Conservation (phyloP, 2,888 invertebrate genomes). For the Notodonta ziczac region DNA sequence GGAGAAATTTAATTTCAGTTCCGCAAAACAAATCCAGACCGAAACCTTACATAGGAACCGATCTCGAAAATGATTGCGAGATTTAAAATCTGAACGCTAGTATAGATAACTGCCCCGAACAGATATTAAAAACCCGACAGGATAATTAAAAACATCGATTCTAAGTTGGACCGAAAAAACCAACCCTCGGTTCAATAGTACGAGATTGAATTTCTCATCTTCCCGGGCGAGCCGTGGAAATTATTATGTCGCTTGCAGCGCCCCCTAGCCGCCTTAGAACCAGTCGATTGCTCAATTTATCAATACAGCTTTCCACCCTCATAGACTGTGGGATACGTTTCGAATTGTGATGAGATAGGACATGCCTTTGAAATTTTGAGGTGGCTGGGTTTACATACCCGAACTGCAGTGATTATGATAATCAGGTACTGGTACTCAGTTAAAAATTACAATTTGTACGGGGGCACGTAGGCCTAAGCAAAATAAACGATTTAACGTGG, state of each 20-base stretch:
- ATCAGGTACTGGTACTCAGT: no score
- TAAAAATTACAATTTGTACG: no score
- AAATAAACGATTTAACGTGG: no score
- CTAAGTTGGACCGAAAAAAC: slow-evolving; percentile 36
- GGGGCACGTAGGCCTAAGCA: no score
- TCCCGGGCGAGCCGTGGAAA: slow-evolving; percentile 62
- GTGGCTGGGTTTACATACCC: neutral
- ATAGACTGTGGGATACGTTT: slow-evolving; percentile 45
- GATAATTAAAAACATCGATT: slow-evolving; percentile 41
- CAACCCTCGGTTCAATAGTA: slow-evolving; percentile 33
- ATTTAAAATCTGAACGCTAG: neutral
- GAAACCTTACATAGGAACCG: neutral
- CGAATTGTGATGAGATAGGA: slow-evolving; percentile 19
- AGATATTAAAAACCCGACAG: slow-evolving; percentile 36
- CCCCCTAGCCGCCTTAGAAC: slow-evolving; percentile 62
- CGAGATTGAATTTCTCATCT: slow-evolving; percentile 72
- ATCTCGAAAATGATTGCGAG: neutral
- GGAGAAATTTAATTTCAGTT: neutral
- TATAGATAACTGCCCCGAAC: slow-evolving; percentile 13
- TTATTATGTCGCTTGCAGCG: slow-evolving; percentile 77
- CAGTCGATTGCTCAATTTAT: slow-evolving; percentile 81
- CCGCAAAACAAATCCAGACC: neutral
- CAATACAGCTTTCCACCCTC: slow-evolving; percentile 62
- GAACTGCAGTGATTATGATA: no score
- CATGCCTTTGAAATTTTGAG: neutral